phyloP scores from a whole-genome alignment of 2,888 invertebrate genomes.

The Hyposoter didymator region DNA sequence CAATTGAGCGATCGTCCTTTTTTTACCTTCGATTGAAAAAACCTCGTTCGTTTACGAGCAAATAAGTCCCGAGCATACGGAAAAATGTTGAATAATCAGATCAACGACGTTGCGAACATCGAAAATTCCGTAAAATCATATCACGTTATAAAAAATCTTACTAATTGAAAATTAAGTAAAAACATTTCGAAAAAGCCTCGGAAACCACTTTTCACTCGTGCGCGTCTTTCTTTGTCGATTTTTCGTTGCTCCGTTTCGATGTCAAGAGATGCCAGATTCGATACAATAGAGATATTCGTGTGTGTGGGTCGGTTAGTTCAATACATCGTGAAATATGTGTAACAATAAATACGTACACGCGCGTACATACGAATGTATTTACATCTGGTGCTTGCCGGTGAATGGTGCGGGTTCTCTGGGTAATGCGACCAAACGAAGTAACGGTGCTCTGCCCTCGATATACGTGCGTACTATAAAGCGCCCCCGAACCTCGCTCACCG shows the following conservation, averaged over 20 bases:
- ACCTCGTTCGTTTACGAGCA: no score
- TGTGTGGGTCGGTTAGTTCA: slow-evolving; percentile 16
- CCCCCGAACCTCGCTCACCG: slow-evolving; percentile 50
- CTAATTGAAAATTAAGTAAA: not conserved
- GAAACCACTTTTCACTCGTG: not conserved
- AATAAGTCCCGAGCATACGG: not conserved
- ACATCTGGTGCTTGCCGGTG: slow-evolving; percentile 51
- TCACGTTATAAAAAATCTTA: not conserved
- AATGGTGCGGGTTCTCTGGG: slow-evolving; percentile 74
- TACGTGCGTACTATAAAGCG: slow-evolving; percentile 64
- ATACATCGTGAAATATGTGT: not conserved
- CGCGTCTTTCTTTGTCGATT: not conserved
- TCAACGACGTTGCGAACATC: not conserved
- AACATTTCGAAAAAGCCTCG: not conserved
- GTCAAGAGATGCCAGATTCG: not conserved
- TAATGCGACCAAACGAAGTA: slow-evolving; percentile 79
- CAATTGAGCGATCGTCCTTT: not conserved
- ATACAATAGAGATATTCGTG: slow-evolving; percentile 23
- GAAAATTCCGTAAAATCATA: not conserved
- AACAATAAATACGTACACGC: not conserved
- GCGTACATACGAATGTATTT: not conserved
- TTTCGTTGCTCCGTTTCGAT: slow-evolving; percentile 3
- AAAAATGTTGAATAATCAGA: not conserved
- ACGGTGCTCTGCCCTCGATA: slow-evolving; percentile 82
- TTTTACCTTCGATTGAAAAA: no score